Conservation (phyloP, 2,797 vertebrate genomes). For the Pseudomugil tenellus region DNA sequence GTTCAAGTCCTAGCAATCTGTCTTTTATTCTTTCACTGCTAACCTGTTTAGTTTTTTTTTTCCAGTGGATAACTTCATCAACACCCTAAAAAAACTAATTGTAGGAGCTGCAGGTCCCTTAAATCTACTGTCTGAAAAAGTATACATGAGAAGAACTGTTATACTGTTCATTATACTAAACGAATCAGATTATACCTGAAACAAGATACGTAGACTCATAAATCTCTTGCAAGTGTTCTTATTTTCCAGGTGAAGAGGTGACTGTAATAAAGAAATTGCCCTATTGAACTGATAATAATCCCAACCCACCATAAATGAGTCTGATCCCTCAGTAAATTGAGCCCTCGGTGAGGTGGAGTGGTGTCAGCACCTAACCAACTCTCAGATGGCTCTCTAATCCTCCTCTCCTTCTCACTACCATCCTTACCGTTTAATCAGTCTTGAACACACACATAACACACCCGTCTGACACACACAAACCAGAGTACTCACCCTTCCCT, state of each 20-base stretch:
- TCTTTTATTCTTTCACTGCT: neutral
- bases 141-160: conserved; percentile 4
- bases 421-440: conserved; percentile 87
- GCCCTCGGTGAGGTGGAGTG: conserved; percentile 83
- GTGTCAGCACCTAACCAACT: conserved; percentile 86
- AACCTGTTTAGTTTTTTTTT: neutral
- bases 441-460: conserved; percentile 81
- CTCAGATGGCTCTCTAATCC: conserved; percentile 85
- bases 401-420: conserved; percentile 79
- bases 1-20: neutral
- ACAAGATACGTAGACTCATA: conserved; percentile 55
- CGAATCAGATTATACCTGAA: conserved; percentile 45
- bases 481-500: conserved; percentile 72
- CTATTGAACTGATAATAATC: conserved; percentile 84
- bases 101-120: conserved; percentile 16
- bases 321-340: conserved; percentile 85
- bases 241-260: conserved; percentile 76
- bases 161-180: conserved; percentile 32
- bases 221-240: conserved; percentile 72
- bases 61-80: neutral
- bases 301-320: conserved; percentile 81
- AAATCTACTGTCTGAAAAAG: conserved; percentile 11
- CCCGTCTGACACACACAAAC: conserved; percentile 74
- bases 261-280: conserved; percentile 80
- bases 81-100: conserved; percentile 13